phyloP scores from a whole-genome alignment of 2,797 vertebrate genomes.

The Lagorchestes hirsutus region DNA sequence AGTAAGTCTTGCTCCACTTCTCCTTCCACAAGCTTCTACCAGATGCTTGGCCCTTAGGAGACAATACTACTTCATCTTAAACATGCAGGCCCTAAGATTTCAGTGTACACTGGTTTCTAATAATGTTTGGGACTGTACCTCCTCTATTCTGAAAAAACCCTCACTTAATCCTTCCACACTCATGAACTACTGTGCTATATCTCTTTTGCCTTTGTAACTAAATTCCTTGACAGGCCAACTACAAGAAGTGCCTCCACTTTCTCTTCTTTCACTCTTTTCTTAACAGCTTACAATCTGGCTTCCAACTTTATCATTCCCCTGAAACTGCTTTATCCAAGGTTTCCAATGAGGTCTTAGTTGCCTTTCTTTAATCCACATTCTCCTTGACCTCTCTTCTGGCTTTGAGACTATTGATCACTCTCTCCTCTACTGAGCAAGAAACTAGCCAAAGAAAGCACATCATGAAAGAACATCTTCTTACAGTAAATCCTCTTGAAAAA shows the following conservation, averaged over 20 bases:
- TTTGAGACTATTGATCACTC: neutral
- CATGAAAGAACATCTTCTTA: neutral
- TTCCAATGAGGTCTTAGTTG: neutral
- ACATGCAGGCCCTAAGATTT: neutral
- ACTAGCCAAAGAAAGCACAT: neutral
- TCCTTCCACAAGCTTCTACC: slow-evolving; percentile 5
- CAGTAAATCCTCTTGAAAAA: neutral
- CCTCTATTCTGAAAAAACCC: neutral
- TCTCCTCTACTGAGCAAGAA: neutral
- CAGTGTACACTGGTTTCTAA: slow-evolving; percentile 7
- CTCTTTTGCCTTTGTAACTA: neutral
- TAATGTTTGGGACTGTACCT: neutral
- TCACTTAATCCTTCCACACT: neutral
- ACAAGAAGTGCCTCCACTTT: neutral
- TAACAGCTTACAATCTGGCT: neutral
- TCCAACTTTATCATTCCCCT: neutral
- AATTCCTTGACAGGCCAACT: neutral
- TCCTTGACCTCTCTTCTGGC: neutral
- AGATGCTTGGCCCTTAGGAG: slow-evolving; percentile 35
- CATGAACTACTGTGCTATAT: neutral
- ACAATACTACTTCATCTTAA: slow-evolving; percentile 13
- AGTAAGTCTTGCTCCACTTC: neutral
- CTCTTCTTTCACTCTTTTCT: neutral
- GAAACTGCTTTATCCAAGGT: neutral
- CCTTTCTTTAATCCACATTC: neutral